Evolutionary conservation across 2,113 vertebrate genomes (phyloP).

Genomic region (Daubentonia madagascariensis): DNA sequence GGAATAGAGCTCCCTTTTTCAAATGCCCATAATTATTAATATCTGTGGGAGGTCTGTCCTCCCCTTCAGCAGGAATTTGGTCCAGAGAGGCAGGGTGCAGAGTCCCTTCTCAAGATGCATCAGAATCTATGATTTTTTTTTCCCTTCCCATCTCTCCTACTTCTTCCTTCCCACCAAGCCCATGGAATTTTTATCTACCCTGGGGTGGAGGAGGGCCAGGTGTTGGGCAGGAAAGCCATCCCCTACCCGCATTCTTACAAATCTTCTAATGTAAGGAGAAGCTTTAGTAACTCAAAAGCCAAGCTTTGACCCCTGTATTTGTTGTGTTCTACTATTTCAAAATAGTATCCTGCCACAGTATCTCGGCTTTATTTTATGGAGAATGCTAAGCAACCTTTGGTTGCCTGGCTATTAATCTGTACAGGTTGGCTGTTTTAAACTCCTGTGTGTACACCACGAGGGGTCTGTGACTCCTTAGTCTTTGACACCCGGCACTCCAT

Average conservation of each 20-base stretch:
- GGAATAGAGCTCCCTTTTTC: neutral
- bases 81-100: neutral
- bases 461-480: neutral
- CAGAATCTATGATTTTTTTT: neutral
- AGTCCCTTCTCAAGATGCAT: neutral
- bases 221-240: neutral
- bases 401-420: neutral
- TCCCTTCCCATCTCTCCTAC: neutral
- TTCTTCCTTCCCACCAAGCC: neutral
- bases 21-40: neutral
- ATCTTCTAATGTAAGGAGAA: neutral
- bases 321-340: neutral
- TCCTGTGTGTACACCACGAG: neutral
- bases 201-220: neutral
- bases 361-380: neutral
- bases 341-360: neutral
- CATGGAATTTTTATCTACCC: neutral
- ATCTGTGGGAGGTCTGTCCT: neutral
- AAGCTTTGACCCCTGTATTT: neutral
- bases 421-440: neutral
- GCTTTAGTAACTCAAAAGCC: conserved; percentile 14
- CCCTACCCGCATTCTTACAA: neutral
- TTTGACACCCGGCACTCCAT: neutral
- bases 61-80: neutral
- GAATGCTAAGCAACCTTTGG: neutral